Percentiles rank a stretch among this genome's conserved stretches.
Evolutionary conservation across 2,797 vertebrate genomes (phyloP).

Genomic region (Bothrops alternatus): DNA sequence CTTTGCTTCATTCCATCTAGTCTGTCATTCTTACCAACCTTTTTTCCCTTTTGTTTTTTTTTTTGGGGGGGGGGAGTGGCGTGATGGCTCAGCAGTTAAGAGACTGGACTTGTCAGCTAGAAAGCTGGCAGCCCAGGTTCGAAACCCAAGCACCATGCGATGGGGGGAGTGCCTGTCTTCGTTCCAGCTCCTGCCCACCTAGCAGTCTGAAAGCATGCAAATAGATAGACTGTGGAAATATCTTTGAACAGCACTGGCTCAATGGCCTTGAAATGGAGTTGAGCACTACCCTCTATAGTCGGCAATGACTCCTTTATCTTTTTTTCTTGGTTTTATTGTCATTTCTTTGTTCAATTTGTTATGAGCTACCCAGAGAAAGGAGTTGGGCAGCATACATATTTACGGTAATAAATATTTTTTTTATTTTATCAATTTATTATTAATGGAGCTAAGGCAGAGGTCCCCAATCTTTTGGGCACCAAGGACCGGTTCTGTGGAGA

Average conservation of each 20-base stretch:
- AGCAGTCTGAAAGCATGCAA: not conserved
- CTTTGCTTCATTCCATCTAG: too few species aligned
- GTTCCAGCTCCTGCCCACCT: not conserved
- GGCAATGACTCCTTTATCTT: not conserved
- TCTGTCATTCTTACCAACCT: not conserved
- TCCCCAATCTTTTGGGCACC: too few species aligned
- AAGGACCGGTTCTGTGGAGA: too few species aligned
- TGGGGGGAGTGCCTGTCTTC: not conserved
- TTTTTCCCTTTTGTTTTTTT: not conserved
- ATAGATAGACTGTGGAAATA: not conserved
- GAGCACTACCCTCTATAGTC: not conserved
- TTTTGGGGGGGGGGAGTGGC: fast-evolving
- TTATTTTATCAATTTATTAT: not conserved
- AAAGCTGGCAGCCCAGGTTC: not conserved
- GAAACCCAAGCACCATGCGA: not conserved
- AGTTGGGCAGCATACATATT: not conserved
- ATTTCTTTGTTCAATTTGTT: not conserved
- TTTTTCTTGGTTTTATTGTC: not conserved
- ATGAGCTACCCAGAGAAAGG: not conserved
- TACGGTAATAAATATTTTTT: not conserved
- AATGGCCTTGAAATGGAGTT: not conserved
- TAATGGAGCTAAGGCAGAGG: not conserved
- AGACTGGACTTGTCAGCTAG: not conserved
- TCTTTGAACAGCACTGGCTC: not conserved
- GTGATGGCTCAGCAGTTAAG: not conserved